Evolutionary conservation across 2,113 vertebrate genomes (phyloP), one percentile per base, ranked within the genome.

Genomic region (Crotalus tigris): DNA sequence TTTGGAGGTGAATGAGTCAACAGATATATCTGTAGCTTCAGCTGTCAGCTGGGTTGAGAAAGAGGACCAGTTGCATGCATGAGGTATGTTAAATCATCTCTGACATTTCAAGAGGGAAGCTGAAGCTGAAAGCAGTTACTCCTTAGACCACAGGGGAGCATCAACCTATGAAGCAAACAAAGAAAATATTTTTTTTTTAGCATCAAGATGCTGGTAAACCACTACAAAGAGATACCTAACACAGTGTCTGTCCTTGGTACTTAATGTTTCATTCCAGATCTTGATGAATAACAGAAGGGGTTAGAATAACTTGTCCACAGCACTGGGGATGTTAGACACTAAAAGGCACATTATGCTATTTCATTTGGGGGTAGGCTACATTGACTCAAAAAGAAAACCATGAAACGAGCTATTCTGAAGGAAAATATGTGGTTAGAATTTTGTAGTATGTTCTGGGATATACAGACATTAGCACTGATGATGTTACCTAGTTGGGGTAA

Each of bases 11-110:
- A 94, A 29, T 90, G 90, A 93, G 88, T 4, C 92, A 93, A 53
- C 85, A 90, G 86, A 33, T 91, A 92, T 91, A 95, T 91, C 92
- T 53, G 69, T 91, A 95, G 90, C 94, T 89, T 95, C 94, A 92
- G 61, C 69, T 95, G 90, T 92, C 87, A 94, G 13, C 59, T 94
- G 0, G 64, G 89, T 69, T 87, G 81, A 94, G 93, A 93, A 23
- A 93, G 91, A 29, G 24, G 1, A 93, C 94, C 91, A 91, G 46
- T 89, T 46, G 91, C 86, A 85, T 0, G 90, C 91, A 9, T 90
- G 93, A 92, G 93, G 92, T 93, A 54, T 61, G 90, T 81, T 46
- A 85, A 95, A 39, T 17, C 88, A 15, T 94, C 26, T 15, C 85
- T 69, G 24, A 1, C 0, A 53, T 94, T 94, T 94, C 24, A 55